These are phyloP conservation scores for Pycnonotus jocosus DNA, from an alignment of 2,113 vertebrate genomes.

Conservation along the genomic window DNA sequence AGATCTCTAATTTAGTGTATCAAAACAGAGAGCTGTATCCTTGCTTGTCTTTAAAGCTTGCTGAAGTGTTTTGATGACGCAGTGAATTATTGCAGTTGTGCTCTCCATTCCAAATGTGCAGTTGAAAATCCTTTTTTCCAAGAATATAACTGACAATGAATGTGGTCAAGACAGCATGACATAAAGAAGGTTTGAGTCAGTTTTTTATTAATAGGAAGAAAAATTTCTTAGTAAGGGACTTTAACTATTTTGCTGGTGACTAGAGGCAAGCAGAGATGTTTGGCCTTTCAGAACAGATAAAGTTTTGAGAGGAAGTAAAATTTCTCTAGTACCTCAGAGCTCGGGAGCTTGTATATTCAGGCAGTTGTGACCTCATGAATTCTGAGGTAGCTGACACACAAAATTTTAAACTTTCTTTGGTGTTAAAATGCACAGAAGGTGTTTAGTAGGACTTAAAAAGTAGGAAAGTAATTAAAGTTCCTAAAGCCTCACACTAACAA, in stretches of 20 bases:
- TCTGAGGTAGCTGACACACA: background rate
- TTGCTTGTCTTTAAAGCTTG: background rate
- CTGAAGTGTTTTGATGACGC: background rate
- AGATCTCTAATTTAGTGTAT: background rate
- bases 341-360: background rate
- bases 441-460: background rate
- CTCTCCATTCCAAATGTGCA: background rate
- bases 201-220: background rate
- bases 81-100: background rate
- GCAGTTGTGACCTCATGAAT: background rate
- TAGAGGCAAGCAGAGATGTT: background rate
- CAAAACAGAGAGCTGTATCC: background rate
- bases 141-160: background rate
- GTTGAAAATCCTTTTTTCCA: background rate
- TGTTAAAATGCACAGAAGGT: background rate
- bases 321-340: background rate
- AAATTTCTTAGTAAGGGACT: background rate
- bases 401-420: background rate
- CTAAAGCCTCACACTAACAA: background rate
- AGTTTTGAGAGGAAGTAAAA: background rate
- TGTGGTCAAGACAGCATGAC: background rate
- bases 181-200: background rate
- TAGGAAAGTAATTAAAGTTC: background rate
- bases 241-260: background rate
- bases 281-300: background rate